Base-by-base conservation (phyloP, 2,797 vertebrate species). In the Varecia variegata region DNA sequence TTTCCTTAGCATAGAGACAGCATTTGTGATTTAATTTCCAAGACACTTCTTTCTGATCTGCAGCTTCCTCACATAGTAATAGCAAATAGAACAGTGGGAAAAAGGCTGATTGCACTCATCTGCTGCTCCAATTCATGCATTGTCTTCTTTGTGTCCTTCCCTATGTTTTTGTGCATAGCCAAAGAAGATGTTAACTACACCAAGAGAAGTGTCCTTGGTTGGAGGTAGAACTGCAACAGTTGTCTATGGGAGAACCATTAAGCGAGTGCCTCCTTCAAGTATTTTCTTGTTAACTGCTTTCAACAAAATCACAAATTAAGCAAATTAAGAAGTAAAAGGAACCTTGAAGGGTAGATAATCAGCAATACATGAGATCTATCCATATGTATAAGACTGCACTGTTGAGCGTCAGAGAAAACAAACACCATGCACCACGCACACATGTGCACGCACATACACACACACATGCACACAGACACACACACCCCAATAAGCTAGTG, bases 251-350 rank as follows among this genome's bases (percentile, higher is more conserved):
- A 88, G 73, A 92, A 86, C 6, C 27, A 76, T 43, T 52, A 60
- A 77, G 25, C 30, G 17, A 89, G 38, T 20, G 3, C 21, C n/a
- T 67, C 30, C 23, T 88, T 94, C 13, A 70, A 65, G 47, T 58
- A 93, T 58, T 81, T 90, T 58, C 54, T 35, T 47, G 21, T 70
- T 56, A 88, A 84, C 73, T 86, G 8, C 82, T 96, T 85, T 88
- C 18, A 92, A 84, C 25, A 93, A 95, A 65, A 93, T 52, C 10
- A 90, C 77, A 92, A 68, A 85, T 96, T 88, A 95, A 93, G 35
- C 25, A 93, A 27, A 87, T 85, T 38, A 58, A 32, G 70, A 74
- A 58, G 7, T 67, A 67, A 68, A 62, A 89, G 52, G 40, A 81
- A 94, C 5, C 1, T n/a, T 79, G 13, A 52, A 87, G 89, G 4